Percentiles rank a stretch among this genome's conserved stretches.
Conservation (phyloP, 2,797 vertebrate species). For the Diplodus sargus region DNA sequence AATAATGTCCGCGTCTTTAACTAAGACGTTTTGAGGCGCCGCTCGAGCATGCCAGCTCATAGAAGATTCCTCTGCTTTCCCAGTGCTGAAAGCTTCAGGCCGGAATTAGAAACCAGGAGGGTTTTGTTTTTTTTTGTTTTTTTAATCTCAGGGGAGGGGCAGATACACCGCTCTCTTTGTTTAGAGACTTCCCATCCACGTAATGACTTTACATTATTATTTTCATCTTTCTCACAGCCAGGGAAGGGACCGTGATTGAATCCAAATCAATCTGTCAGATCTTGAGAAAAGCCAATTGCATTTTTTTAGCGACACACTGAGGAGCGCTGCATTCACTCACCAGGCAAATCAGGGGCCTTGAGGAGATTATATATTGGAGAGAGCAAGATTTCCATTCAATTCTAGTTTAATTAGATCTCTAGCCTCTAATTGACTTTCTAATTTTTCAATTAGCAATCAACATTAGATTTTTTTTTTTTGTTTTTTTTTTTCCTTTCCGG, state of each 20-base stretch:
- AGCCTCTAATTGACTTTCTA: constrained; percentile 96
- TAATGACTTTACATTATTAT: constrained; percentile 77
- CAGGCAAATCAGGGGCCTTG: constrained; percentile 71
- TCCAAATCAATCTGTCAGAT: constrained; percentile 77
- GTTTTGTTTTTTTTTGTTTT: not conserved
- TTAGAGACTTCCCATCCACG: constrained; percentile 70
- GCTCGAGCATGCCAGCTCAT: constrained; percentile 52
- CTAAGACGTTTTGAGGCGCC: constrained; percentile 65
- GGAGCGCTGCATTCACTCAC: constrained; percentile 62
- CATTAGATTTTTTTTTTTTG: constrained; percentile 87
- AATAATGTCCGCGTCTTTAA: constrained; percentile 66
- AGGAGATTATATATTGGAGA: constrained; percentile 78
- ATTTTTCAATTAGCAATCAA: constrained; percentile 99
- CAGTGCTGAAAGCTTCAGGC: constrained; percentile 41
- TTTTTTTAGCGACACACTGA: constrained; percentile 61
- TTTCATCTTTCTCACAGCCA: constrained; percentile 69
- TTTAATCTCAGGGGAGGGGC: constrained; percentile 32
- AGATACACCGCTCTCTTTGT: constrained; percentile 66
- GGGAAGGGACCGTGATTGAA: constrained; percentile 62
- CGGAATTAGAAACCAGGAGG: constrained; percentile 53
- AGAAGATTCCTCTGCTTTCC: constrained; percentile 21
- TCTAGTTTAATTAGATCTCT: constrained; percentile 96
- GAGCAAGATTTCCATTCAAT: constrained; percentile 91
- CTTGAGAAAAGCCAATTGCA: constrained; percentile 67
- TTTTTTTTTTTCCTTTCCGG: constrained; percentile 73